Base-by-base conservation (phyloP, 2,888 invertebrate genomes). In the Pristionchus arcanus region DNA sequence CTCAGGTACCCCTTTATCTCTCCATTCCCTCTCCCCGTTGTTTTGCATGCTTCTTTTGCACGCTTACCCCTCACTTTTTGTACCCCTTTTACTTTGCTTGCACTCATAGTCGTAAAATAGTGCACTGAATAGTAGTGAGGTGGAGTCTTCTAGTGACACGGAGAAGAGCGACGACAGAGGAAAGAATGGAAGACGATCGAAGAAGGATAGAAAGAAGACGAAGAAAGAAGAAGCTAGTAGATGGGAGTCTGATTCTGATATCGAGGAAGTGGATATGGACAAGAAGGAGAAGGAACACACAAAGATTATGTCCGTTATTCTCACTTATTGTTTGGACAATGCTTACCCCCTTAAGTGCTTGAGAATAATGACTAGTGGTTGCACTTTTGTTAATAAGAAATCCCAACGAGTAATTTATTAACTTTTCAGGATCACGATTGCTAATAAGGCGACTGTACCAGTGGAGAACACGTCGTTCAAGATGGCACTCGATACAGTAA, bases 391-490 rank as follows among this genome's bases (percentile, higher is more conserved):
- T 42, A 4, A 28, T 53, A 7, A 16, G 55, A 13, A 7, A 53
- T 0, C 16, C 4, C 13, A 11, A 31, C n/a, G 53, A 83, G 4
- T 49, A 53, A 83, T 28, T 53, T 21, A 19, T 25, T 84, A 21
- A 28, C 28, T 59, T 86, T 86, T 16, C 87, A 87, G 87, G 68
- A 87, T 87, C 66, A 68, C 87, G 37, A 87, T 87, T 15, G 68
- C 87, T 7, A 63, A 63, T 25, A 87, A 87, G 31, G n/a, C 87
- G 15, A 68, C 87, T 34, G 87, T 87, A 9, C 87, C 87, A 34
- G 87, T 87, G 21, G 87, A 87, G 87, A 87, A 68, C 25, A 87
- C 87, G 1, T 66, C 87, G 25, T 87, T 87, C 87, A 87, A 87
- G 49, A 68, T 87, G 87, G 28, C 55, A 25, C 68, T 87, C 9